These are phyloP conservation scores for Diabrotica undecimpunctata DNA, from an alignment of 1,140 invertebrate genomes.

Conservation along the genomic window DNA sequence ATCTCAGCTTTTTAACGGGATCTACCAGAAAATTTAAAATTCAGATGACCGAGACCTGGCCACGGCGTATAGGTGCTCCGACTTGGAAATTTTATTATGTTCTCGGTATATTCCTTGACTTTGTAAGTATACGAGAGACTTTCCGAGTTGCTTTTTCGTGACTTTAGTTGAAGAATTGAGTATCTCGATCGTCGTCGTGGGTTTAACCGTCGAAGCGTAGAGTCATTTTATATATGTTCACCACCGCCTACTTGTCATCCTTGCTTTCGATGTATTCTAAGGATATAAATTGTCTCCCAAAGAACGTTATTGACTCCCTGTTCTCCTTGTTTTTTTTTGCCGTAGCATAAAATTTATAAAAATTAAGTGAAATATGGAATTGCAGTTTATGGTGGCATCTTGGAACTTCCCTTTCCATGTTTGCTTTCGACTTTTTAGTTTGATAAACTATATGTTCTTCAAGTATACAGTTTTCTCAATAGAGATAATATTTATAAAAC, in stretches of 20 bases:
- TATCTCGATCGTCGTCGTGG: background rate
- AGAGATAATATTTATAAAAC: too few relatives aligned
- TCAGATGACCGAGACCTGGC: background rate
- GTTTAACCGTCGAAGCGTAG: background rate
- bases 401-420: too few relatives aligned
- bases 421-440: too few relatives aligned
- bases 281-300: background rate
- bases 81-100: background rate
- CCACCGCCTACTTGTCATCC: background rate
- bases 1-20: too few relatives aligned
- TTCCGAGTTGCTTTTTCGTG: background rate
- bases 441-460: too few relatives aligned
- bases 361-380: background rate
- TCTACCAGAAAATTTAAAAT: background rate
- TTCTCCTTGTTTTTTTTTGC: background rate
- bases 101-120: background rate
- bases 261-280: background rate
- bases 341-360: background rate
- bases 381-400: too few relatives aligned
- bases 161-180: background rate
- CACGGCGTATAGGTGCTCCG: background rate
- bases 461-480: too few relatives aligned
- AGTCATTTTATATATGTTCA: slow-evolving; percentile 3
- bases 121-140: background rate
- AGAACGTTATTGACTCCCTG: background rate